Evolutionary conservation across 2,113 vertebrate species (phyloP).

Genomic region (Ptilonorhynchus violaceus): DNA sequence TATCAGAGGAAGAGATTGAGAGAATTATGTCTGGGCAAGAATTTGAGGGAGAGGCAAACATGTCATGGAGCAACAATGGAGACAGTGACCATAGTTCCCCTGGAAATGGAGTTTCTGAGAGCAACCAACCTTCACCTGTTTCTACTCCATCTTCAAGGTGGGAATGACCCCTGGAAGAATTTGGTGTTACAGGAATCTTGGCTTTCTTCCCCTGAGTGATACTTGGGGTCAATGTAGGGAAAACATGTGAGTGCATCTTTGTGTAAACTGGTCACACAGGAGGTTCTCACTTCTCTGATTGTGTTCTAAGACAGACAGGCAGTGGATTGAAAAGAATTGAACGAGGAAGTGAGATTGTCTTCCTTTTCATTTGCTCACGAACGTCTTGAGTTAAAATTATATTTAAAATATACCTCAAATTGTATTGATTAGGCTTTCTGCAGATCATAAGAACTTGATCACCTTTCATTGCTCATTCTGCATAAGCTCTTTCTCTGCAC

Average conservation of each 20-base stretch:
- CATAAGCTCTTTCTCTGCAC: not conserved
- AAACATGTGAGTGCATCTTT: not conserved
- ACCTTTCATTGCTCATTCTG: not conserved
- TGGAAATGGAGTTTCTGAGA: constrained; percentile 93
- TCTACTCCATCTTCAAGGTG: constrained; percentile 97
- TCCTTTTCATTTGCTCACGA: no score
- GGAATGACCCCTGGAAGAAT: constrained; percentile 39
- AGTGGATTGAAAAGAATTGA: not conserved
- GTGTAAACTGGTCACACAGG: not conserved
- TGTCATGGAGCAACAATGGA: constrained; percentile 94
- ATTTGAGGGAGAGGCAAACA: constrained; percentile 94
- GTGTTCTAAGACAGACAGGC: not conserved
- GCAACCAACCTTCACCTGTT: constrained; percentile 95
- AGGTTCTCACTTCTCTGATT: not conserved
- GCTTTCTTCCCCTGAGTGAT: not conserved
- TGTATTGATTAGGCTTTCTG: not conserved
- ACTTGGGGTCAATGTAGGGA: not conserved
- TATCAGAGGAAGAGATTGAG: constrained; percentile 98
- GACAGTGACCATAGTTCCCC: constrained; percentile 98
- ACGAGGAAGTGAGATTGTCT: not conserved
- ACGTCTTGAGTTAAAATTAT: not conserved
- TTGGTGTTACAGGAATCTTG: not conserved
- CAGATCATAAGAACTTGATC: not conserved
- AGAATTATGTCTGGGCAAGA: constrained; percentile 99
- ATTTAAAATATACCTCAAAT: not conserved